Evolutionary conservation across 2,797 vertebrate genomes (phyloP).

Genomic region (Dendrocincla fuliginosa): DNA sequence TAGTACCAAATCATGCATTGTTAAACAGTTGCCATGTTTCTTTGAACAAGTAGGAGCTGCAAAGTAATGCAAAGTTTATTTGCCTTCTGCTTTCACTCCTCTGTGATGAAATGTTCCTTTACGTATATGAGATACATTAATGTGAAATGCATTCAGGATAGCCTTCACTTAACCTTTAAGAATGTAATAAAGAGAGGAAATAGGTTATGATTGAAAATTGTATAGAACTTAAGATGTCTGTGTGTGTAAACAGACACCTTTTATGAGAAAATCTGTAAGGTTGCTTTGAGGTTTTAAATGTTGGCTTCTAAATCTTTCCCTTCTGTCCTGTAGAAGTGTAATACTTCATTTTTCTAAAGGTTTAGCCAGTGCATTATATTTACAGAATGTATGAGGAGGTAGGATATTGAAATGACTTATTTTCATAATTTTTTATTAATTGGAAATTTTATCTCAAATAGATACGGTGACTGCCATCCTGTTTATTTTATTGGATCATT

Average conservation of each 20-base stretch:
- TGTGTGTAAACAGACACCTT: neutral
- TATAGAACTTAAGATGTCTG: neutral
- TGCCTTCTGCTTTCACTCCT: neutral
- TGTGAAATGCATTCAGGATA: neutral
- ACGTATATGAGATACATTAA: neutral
- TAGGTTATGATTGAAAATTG: neutral
- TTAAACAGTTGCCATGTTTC: neutral
- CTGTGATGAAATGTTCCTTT: neutral
- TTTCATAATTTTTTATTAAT: neutral
- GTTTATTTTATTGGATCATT: conserved; percentile 98
- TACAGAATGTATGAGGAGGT: neutral
- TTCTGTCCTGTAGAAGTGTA: neutral
- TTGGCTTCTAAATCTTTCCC: neutral
- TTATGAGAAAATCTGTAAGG: neutral
- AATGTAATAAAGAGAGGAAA: neutral
- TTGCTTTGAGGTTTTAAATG: neutral
- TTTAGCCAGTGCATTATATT: neutral
- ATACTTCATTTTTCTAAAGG: neutral
- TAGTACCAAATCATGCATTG: neutral
- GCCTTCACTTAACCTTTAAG: neutral
- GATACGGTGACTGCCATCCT: conserved; percentile 98
- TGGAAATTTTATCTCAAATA: conserved; percentile 68
- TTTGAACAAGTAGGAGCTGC: neutral
- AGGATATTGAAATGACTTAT: neutral
- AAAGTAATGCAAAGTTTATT: neutral